Conservation (phyloP, 2,113 vertebrate genomes). For the Neotoma lepida region DNA sequence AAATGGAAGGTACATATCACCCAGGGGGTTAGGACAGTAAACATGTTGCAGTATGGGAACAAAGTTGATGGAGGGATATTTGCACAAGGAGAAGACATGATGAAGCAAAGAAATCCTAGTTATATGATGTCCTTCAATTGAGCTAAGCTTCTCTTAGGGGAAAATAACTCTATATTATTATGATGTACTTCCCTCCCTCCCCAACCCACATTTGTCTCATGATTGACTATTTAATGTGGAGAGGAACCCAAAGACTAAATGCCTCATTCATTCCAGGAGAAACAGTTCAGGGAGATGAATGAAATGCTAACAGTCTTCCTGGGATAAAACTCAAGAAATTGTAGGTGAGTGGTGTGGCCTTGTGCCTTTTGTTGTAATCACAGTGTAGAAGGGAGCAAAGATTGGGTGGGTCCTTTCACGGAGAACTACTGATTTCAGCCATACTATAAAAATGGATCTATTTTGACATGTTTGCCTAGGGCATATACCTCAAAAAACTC, state of each 20-base stretch:
- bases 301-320: slow-evolving; percentile 8
- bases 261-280: not conserved
- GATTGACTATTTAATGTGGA: not conserved
- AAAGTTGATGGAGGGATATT: not conserved
- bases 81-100: slow-evolving; percentile 32
- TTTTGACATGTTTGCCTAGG: slow-evolving; percentile 36
- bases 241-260: slow-evolving; percentile 47
- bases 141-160: slow-evolving; percentile 2
- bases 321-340: slow-evolving; percentile 7
- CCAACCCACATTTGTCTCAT: not conserved
- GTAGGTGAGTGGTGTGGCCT: slow-evolving; percentile 36
- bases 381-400: not conserved
- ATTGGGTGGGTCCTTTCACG: not conserved
- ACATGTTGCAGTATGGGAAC: slow-evolving; percentile 11
- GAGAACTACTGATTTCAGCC: slow-evolving; percentile 18
- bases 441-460: slow-evolving; percentile 32
- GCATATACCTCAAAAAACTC: slow-evolving; percentile 59
- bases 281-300: not conserved
- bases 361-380: slow-evolving; percentile 45
- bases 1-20: not conserved
- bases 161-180: slow-evolving; percentile 26
- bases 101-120: slow-evolving; percentile 23
- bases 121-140: slow-evolving; percentile 46
- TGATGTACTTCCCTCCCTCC: not conserved
- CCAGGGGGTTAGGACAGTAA: slow-evolving; percentile 12